Evolutionary conservation across 2,888 invertebrate species (phyloP).

Genomic region (Theretra japonica): DNA sequence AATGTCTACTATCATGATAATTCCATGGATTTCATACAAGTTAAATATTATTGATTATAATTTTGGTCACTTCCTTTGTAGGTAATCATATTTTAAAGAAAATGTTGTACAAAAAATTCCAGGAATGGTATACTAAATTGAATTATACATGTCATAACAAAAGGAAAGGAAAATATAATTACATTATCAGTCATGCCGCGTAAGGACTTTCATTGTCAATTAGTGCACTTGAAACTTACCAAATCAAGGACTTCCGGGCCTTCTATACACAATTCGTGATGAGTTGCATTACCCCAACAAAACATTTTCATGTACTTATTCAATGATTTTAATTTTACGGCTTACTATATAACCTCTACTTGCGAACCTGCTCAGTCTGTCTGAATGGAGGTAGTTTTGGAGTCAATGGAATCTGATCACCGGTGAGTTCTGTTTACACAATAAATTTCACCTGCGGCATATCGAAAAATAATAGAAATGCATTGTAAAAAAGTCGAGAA

Average conservation of each 20-base stretch:
- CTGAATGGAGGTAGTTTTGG: constrained; percentile 51
- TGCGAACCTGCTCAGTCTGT: constrained; percentile 51
- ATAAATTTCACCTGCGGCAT: constrained; percentile 57
- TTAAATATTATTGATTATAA: too few species aligned
- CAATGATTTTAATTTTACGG: constrained; percentile 35
- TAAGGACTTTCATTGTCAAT: neutral
- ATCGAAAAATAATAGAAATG: constrained; percentile 55
- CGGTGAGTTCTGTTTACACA: constrained; percentile 41
- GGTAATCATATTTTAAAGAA: neutral
- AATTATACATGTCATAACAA: constrained; percentile 3
- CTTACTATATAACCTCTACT: constrained; percentile 62
- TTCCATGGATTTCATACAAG: too few species aligned
- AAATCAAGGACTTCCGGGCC: constrained; percentile 67
- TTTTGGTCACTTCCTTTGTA: neutral
- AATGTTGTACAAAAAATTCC: neutral
- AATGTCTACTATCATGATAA: too few species aligned
- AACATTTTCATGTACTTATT: constrained; percentile 66
- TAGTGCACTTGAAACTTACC: constrained; percentile 55
- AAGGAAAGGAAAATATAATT: neutral
- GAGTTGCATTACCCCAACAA: constrained; percentile 82
- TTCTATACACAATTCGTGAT: constrained; percentile 79
- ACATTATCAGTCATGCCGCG: constrained; percentile 1
- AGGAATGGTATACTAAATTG: neutral
- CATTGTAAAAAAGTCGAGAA: constrained; percentile 73
- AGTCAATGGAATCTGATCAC: constrained; percentile 33